phyloP scores from a whole-genome alignment of 2,888 invertebrate species.

The Brachypalpus laphriformis region DNA sequence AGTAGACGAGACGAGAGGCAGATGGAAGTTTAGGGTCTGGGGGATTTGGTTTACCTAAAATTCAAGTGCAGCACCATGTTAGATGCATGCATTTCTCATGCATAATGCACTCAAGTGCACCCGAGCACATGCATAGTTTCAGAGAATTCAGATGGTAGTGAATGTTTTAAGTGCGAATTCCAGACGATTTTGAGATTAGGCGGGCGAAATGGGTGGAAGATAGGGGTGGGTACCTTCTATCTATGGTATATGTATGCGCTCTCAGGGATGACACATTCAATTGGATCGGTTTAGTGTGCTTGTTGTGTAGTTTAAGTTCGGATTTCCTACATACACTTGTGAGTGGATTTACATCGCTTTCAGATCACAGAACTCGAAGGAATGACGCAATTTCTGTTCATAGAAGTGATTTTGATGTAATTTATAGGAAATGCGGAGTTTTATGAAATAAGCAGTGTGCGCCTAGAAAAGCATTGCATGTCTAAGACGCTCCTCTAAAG shows the following conservation, averaged over 20 bases:
- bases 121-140: conserved; percentile 42
- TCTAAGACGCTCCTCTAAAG: too few species aligned
- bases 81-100: conserved; percentile 13
- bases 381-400: too few species aligned
- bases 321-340: neutral
- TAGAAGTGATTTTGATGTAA: too few species aligned
- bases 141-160: neutral
- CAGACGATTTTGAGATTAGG: conserved; percentile 60
- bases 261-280: conserved; percentile 17
- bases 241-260: neutral
- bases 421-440: too few species aligned
- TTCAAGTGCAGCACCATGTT: conserved; percentile 56
- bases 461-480: too few species aligned
- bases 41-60: conserved; percentile 54
- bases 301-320: neutral
- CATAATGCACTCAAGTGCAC: conserved; percentile 56
- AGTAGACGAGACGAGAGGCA: neutral
- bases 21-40: conserved; percentile 26
- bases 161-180: conserved; percentile 65
- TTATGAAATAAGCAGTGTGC: too few species aligned
- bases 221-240: neutral
- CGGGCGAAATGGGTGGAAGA: neutral
- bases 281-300: neutral
- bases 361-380: neutral
- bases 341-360: neutral